These are phyloP conservation scores for Minunthozetes semirufus DNA, from an alignment of 2,888 invertebrate genomes.

Conservation along the genomic window DNA sequence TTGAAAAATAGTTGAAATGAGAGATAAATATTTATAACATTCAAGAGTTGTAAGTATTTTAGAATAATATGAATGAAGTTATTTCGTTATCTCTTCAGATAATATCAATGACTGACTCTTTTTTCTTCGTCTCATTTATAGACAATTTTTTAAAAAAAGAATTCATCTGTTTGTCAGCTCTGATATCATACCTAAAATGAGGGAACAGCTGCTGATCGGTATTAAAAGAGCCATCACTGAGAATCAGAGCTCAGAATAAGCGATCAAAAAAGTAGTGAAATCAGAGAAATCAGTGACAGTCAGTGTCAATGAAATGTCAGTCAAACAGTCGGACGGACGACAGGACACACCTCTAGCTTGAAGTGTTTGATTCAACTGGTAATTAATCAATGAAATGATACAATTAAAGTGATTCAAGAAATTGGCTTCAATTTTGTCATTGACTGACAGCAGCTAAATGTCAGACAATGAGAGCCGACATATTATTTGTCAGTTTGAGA, in stretches of 20 bases:
- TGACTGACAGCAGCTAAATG: background rate
- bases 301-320: background rate
- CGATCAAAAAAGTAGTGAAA: background rate
- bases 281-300: background rate
- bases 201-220: constrained; percentile 15
- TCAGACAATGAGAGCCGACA: background rate
- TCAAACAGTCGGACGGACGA: background rate
- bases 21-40: constrained; percentile 10
- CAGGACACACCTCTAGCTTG: background rate
- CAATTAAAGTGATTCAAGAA: background rate
- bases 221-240: background rate
- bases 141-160: background rate
- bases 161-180: background rate
- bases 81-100: background rate
- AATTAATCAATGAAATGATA: constrained; percentile 17
- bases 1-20: background rate
- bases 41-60: background rate
- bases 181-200: background rate
- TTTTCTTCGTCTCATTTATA: background rate
- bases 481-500: background rate
- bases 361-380: background rate
- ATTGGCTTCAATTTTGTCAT: background rate
- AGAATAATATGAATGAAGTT: constrained; percentile 5
- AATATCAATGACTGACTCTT: background rate
- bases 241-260: background rate